These are phyloP conservation scores for Paedocypris micromegethes DNA, from an alignment of 2,797 vertebrate species.

Conservation along the genomic window DNA sequence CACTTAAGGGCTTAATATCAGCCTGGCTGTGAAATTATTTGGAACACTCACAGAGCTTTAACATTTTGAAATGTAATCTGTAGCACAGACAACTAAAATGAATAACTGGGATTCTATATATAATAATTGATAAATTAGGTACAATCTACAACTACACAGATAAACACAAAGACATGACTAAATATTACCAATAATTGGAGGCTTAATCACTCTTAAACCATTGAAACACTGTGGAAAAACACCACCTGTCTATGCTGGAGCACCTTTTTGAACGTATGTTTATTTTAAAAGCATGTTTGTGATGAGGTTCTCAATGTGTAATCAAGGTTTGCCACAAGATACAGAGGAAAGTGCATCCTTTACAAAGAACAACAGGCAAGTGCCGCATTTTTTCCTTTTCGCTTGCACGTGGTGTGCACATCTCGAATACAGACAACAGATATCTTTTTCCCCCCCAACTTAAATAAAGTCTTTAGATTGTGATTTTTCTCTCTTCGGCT, in stretches of 20 bases:
- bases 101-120: too few species aligned
- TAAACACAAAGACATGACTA: too few species aligned
- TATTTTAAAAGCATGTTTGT: slow-evolving; percentile 65
- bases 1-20: too few species aligned
- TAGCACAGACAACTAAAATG: too few species aligned
- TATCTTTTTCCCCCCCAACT: slow-evolving; percentile 51
- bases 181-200: too few species aligned
- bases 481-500: slow-evolving; percentile 46
- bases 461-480: slow-evolving; percentile 59
- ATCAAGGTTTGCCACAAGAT: slow-evolving; percentile 55
- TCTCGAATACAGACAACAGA: slow-evolving; percentile 50
- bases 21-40: too few species aligned
- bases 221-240: not conserved
- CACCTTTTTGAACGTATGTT: slow-evolving; percentile 50
- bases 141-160: too few species aligned
- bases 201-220: too few species aligned
- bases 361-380: slow-evolving; percentile 54
- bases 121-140: too few species aligned
- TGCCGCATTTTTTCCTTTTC: slow-evolving; percentile 37
- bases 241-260: slow-evolving; percentile 2
- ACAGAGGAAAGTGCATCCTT: slow-evolving; percentile 59
- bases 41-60: too few species aligned
- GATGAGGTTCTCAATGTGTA: slow-evolving; percentile 50
- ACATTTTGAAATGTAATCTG: too few species aligned
- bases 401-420: slow-evolving; percentile 42